phyloP scores from a whole-genome alignment of 2,797 vertebrate species.

The Xenops minutus region DNA sequence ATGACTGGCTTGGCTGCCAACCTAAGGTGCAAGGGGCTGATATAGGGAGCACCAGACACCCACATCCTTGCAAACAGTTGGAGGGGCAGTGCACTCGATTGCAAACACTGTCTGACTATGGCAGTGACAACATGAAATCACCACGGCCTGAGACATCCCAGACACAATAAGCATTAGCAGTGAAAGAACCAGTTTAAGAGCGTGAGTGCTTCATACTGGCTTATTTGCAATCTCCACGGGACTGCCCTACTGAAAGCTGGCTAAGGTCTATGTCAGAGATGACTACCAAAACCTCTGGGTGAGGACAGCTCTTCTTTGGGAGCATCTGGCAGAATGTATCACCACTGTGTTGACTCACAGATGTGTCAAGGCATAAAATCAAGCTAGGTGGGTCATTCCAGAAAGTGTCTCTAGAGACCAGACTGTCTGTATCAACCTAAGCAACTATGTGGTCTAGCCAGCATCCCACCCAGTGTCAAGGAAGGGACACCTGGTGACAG shows the following conservation, averaged over 20 bases:
- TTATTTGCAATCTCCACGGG: accelerated
- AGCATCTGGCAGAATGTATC: slow-evolving; percentile 38
- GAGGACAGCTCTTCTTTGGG: not conserved
- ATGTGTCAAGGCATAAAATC: slow-evolving; percentile 42
- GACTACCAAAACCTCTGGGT: not conserved
- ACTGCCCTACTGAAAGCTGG: not conserved
- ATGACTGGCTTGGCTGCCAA: slow-evolving; percentile 1
- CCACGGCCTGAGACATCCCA: not conserved
- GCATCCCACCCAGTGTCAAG: not conserved
- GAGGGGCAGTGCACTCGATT: not conserved
- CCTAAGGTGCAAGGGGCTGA: slow-evolving; percentile 43
- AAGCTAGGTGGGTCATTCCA: not conserved
- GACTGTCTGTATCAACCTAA: not conserved
- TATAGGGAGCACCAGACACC: slow-evolving; percentile 12
- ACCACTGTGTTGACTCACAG: slow-evolving; percentile 1
- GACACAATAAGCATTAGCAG: not conserved
- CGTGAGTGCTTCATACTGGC: not conserved
- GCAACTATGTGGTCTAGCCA: not conserved
- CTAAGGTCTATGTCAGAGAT: slow-evolving; percentile 2
- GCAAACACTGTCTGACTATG: not conserved
- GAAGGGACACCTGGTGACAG: not conserved
- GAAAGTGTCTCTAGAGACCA: not conserved
- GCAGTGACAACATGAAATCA: not conserved
- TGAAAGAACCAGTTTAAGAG: not conserved
- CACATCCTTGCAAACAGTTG: slow-evolving; percentile 15